These are phyloP conservation scores for Muscidifurax raptorellus DNA, from an alignment of 1,140 invertebrate genomes.

Conservation along the genomic window DNA sequence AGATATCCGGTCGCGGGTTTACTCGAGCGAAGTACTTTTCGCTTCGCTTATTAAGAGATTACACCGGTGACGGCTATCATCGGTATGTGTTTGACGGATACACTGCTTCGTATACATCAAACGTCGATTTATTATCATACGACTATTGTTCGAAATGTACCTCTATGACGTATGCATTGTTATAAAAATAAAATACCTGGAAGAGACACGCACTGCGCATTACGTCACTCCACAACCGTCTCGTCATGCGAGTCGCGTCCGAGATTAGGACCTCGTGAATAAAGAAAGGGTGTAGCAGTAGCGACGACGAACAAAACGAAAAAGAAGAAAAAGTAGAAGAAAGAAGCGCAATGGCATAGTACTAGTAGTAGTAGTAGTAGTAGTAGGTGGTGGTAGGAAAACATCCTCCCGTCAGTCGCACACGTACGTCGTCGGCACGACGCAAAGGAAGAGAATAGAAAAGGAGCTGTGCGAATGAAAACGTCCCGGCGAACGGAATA, in stretches of 20 bases:
- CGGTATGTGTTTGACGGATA: too few relatives aligned
- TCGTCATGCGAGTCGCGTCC: not conserved
- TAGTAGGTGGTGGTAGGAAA: constrained; percentile 30
- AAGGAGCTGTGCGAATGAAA: constrained; percentile 63
- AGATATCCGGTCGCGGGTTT: not conserved
- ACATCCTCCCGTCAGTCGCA: not conserved
- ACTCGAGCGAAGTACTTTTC: not conserved
- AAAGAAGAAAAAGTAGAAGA: constrained; percentile 31
- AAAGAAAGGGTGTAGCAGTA: not conserved
- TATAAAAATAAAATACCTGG: not conserved
- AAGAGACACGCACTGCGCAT: not conserved
- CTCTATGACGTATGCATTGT: not conserved
- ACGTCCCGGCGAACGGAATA: constrained; percentile 66
- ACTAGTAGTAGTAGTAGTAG: too few relatives aligned
- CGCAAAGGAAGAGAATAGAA: not conserved
- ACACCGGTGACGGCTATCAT: not conserved
- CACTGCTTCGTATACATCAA: not conserved
- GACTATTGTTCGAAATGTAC: not conserved
- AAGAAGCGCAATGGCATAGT: constrained; percentile 1
- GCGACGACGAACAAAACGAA: constrained; percentile 12
- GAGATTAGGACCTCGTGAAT: not conserved
- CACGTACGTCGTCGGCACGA: not conserved
- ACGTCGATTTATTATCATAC: not conserved
- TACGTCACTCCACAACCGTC: not conserved
- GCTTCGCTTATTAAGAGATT: not conserved